These are phyloP conservation scores for Malacoctenus gilli DNA, from an alignment of 2,797 vertebrate species.

Conservation along the genomic window DNA sequence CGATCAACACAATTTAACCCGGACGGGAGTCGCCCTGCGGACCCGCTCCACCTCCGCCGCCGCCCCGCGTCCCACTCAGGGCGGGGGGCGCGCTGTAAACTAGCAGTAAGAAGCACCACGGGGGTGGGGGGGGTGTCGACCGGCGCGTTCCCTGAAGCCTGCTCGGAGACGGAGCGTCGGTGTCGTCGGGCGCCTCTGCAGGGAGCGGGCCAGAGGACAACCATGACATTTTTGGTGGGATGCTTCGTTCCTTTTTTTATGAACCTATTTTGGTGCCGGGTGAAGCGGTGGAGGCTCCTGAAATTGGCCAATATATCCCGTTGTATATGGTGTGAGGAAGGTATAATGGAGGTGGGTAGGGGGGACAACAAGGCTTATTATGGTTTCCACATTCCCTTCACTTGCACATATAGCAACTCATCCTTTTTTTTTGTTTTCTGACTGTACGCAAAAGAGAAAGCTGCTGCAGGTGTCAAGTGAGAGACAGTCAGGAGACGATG, in stretches of 20 bases:
- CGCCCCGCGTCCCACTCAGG: too few species aligned
- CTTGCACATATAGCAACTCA: conserved; percentile 55
- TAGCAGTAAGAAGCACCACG: conserved; percentile 67
- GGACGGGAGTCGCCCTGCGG: too few species aligned
- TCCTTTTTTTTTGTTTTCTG: conserved; percentile 28
- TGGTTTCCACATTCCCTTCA: conserved; percentile 56
- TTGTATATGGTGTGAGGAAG: conserved; percentile 36
- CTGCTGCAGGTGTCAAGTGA: conserved; percentile 48
- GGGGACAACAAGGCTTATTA: conserved; percentile 62
- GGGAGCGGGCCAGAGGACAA: conserved; percentile 42
- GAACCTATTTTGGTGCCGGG: too few species aligned
- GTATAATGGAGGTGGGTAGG: conserved; percentile 7
- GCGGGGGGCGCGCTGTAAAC: conserved; percentile 78
- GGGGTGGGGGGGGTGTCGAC: conserved; percentile 46
- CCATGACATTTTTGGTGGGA: conserved; percentile 19
- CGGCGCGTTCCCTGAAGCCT: conserved; percentile 57
- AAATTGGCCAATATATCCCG: conserved; percentile 22
- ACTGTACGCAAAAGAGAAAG: conserved; percentile 42
- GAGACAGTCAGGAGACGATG: conserved; percentile 35
- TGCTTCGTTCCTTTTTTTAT: too few species aligned
- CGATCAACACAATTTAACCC: conserved; percentile 54
- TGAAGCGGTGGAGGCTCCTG: conserved; percentile 19
- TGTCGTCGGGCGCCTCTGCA: conserved; percentile 55
- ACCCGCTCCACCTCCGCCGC: too few species aligned
- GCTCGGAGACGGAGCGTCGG: conserved; percentile 34